Conservation (phyloP, 2,888 invertebrate genomes). For the Athrips mouffetella region DNA sequence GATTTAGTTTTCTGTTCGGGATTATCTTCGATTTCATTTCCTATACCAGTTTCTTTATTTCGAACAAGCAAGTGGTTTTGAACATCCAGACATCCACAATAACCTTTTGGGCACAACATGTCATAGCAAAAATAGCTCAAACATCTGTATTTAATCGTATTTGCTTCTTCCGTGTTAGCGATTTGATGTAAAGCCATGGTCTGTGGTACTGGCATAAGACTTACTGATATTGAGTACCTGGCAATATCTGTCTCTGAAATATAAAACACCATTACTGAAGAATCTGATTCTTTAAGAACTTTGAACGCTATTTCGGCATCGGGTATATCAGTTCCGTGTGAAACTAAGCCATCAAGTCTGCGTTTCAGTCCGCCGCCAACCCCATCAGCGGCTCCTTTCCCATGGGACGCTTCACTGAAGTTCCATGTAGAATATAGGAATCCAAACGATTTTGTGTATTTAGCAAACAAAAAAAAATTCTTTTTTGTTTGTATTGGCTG, state of each 20-base stretch:
- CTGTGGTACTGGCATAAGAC: constrained; percentile 15
- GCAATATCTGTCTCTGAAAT: constrained; percentile 11
- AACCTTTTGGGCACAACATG: constrained; percentile 5
- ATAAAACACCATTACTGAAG: constrained; percentile 14
- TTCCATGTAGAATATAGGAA: constrained; percentile 15
- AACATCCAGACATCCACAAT: constrained; percentile 14
- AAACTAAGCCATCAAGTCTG: constrained; percentile 14
- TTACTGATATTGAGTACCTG: constrained; percentile 9
- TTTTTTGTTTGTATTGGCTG: not conserved
- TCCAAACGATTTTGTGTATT: not conserved
- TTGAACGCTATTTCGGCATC: constrained; percentile 18
- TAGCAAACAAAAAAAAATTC: too few relatives aligned
- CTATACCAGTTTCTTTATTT: constrained; percentile 11
- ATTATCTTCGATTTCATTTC: constrained; percentile 11
- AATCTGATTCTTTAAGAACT: constrained; percentile 13
- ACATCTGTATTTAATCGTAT: constrained; percentile 13
- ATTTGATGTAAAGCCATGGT: constrained; percentile 17
- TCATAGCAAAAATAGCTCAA: not conserved
- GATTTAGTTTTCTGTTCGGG: constrained; percentile 6
- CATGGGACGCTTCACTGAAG: constrained; percentile 17
- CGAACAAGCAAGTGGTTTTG: constrained; percentile 12
- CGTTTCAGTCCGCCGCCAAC: constrained; percentile 17
- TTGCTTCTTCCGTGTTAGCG: constrained; percentile 11
- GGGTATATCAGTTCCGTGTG: constrained; percentile 15
- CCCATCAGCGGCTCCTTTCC: too few relatives aligned